Evolutionary conservation across 2,888 invertebrate species (phyloP), one percentile per base, ranked within the genome.

Genomic region (Hololepta plana): DNA sequence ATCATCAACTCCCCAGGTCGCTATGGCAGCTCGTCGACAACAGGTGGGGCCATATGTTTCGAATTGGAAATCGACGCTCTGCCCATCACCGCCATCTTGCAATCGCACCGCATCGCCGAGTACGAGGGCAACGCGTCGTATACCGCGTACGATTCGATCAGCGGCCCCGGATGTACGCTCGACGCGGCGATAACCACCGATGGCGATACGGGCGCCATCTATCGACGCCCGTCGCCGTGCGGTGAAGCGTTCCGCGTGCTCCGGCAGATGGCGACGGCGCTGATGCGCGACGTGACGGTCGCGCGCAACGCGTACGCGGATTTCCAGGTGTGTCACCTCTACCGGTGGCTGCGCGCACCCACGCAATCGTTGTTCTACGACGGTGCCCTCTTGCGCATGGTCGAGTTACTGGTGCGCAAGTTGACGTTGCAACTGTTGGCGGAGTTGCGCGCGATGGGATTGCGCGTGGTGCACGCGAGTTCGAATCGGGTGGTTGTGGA

Each of bases 351-450:
- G 5, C 68, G 91, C 35, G 85, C 88, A 3, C 74, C 90, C 0
- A n/a, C n/a, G n/a, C 73, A 72, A 27, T 72, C 93, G 0, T 57
- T 91, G 1, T 62, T 98, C 0, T 93, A 93, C 54, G 96, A 98
- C 56, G 95, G 98, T 2, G 95, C 95, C 0, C 59, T 98, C 20
- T 63, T 85, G 2, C 66, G 85, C 29, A 85, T 82, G 0, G 60
- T 98, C 2, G 81, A 90, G 53, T 87, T 77, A 49, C 62, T 95
- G 35, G 96, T 96, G 90, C 82, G 88, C 53, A 98, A 98, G 53
- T 63, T 98, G 41, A 93, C 91, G 48, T 64, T 90, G 37, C 84
- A 90, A 60, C 60, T 93, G 28, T 70, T 91, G 8, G 79, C 87
- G 0, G 91, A 91, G 58, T 82, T 91, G 47, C 82, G 82, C 54